Conservation (phyloP, 2,797 vertebrate species). For the Champsocephalus gunnari region DNA sequence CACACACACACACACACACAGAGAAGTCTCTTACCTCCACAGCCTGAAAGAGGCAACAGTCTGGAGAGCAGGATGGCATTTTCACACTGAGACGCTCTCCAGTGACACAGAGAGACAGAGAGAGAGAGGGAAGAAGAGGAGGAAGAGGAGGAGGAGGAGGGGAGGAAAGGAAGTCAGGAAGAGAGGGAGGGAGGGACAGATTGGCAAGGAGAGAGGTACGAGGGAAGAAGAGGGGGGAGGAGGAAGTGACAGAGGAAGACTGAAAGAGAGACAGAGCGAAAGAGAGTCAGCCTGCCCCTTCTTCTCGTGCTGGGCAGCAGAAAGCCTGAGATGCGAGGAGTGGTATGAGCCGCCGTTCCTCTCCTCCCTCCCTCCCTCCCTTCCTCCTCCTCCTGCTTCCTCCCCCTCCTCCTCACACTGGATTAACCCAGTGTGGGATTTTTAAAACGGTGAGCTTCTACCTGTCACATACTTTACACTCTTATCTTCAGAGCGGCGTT, state of each 20-base stretch:
- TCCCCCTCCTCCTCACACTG: constrained; percentile 53
- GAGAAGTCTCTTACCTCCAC: constrained; percentile 88
- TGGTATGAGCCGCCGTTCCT: constrained; percentile 61
- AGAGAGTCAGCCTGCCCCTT: constrained; percentile 68
- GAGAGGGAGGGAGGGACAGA: constrained; percentile 61
- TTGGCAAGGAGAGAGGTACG: constrained; percentile 66
- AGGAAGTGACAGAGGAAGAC: constrained; percentile 70
- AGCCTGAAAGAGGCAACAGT: constrained; percentile 92
- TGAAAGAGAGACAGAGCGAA: constrained; percentile 52
- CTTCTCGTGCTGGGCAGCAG: constrained; percentile 72
- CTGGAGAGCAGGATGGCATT: constrained; percentile 95
- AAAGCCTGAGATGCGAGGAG: constrained; percentile 75
- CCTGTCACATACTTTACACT: constrained; percentile 73
- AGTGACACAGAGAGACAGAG: constrained; percentile 78
- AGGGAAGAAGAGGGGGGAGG: constrained; percentile 43
- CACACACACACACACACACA: too few species aligned
- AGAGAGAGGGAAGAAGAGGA: constrained; percentile 34
- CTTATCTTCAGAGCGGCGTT: constrained; percentile 55
- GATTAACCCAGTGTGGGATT: constrained; percentile 79
- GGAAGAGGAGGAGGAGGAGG: constrained; percentile 36
- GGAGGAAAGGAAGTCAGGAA: constrained; percentile 43
- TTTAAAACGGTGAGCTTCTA: constrained; percentile 76
- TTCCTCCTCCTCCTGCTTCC: constrained; percentile 16
- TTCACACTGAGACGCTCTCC: constrained; percentile 88
- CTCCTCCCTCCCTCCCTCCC: constrained; percentile 25